Conservation (phyloP, 64 coral and sea anemone species). For the Dendronephthya gigantea region DNA sequence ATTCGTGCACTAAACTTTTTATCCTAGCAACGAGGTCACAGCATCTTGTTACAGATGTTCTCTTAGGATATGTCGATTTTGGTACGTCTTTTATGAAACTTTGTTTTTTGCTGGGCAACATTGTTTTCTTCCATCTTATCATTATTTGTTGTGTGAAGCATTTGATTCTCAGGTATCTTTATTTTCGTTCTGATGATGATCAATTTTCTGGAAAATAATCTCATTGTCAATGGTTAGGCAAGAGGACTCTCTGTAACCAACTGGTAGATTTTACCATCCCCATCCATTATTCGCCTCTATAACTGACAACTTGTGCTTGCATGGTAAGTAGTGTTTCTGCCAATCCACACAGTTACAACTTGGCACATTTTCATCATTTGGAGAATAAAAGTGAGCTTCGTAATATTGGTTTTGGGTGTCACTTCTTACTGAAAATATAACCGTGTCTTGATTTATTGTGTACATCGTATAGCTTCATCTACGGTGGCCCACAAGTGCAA, state of each 20-base stretch:
- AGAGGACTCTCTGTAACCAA: background rate
- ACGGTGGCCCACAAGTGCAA: constrained; percentile 1
- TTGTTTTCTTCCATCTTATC: too few relatives aligned
- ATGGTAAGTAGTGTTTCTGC: background rate
- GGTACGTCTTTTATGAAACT: too few relatives aligned
- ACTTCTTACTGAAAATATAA: background rate
- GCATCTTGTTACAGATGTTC: background rate
- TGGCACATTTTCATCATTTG: background rate
- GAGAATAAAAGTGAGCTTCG: background rate
- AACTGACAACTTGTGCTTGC: background rate
- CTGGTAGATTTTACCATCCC: background rate
- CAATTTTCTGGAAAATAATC: background rate
- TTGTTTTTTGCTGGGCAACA: too few relatives aligned
- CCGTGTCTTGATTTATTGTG: background rate
- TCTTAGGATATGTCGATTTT: background rate
- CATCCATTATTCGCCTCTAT: background rate
- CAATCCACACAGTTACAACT: background rate
- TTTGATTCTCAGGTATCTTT: too few relatives aligned
- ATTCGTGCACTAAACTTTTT: background rate
- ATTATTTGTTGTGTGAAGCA: too few relatives aligned
- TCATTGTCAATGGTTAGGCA: background rate
- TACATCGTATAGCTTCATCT: background rate
- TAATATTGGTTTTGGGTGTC: background rate
- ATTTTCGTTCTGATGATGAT: background rate
- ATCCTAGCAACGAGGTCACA: background rate